phyloP scores from a whole-genome alignment of 2,797 vertebrate genomes.

The Paramormyrops hopkinsi region DNA sequence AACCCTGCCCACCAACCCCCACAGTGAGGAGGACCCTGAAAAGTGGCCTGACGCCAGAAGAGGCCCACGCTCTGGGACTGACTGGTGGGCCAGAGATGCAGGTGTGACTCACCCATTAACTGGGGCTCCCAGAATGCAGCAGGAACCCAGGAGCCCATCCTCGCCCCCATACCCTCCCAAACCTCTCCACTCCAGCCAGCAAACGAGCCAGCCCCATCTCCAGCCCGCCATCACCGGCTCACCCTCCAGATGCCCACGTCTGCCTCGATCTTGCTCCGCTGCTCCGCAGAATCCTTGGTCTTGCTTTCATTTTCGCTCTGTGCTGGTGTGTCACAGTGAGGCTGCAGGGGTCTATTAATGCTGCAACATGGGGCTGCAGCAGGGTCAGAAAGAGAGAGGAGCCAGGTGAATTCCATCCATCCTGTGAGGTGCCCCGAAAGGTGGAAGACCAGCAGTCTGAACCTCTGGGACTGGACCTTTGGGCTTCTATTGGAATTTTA shows the following conservation, averaged over 20 bases:
- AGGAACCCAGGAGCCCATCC: constrained; percentile 18
- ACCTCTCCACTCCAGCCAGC: constrained; percentile 14
- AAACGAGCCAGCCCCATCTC: not conserved
- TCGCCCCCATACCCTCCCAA: constrained; percentile 18
- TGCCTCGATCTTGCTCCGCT: constrained; percentile 30
- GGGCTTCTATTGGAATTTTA: not conserved
- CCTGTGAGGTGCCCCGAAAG: not conserved
- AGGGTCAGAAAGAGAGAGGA: not conserved
- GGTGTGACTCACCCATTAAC: constrained; percentile 63
- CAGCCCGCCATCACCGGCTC: not conserved
- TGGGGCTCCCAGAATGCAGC: not conserved
- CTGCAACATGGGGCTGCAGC: not conserved
- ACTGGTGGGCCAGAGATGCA: constrained; percentile 86
- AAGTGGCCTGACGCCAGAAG: constrained; percentile 84
- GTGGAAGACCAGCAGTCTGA: not conserved
- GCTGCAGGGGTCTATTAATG: not conserved
- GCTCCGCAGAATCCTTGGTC: constrained; percentile 42
- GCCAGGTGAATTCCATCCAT: not conserved
- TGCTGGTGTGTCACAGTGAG: not conserved
- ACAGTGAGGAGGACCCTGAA: constrained; percentile 92
- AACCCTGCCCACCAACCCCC: not conserved
- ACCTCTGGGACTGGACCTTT: not conserved
- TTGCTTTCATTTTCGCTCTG: constrained; percentile 21
- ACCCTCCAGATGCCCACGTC: not conserved
- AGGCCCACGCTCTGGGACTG: constrained; percentile 86